Evolutionary conservation across 92 coral and sea anemone species (phyloP), one percentile per base, ranked within the genome.

Genomic region (Pocillopora meandrina): DNA sequence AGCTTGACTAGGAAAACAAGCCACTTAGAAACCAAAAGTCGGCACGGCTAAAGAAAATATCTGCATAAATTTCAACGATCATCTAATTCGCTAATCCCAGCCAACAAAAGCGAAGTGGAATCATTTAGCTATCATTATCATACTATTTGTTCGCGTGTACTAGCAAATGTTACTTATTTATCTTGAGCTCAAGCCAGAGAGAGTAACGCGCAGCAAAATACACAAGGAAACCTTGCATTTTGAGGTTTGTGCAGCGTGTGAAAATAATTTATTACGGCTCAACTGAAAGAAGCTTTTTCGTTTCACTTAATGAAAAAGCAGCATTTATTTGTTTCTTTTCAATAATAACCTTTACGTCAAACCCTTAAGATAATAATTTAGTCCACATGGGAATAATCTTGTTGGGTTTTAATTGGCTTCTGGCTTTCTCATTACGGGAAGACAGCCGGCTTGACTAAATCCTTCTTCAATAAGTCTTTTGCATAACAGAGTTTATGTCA

Each of bases 101-200:
- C 0, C 11, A 57, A 90, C 93, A 90, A 92, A 81, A 74, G 82
- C 72, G 70, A 73, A 79, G 87, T 75, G 71, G 59, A 70, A 72
- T 84, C 86, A 63, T 88, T 60, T 88, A 72, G 74, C 49, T 87
- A 84, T 87, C 89, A 79, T 87, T 90, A 82, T 82, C 76, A 65
- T 82, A 70, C 9, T 79, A 82, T 89, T 84, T 82, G 82, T 85
- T 85, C 74, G 77, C 84, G 84, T 56, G n/a, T 60, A n/a, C 21
- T 11, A 21, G 67, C 60, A 63, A 87, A 82, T 47, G 73, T 67
- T 69, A 76, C 71, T 71, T 65, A 36, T 84, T 84, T 79, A 84
- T 65, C 75, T 17, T 77, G 68, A 88, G 80, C 94, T 73, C 26
- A 0, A 68, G 31, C 76, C 13, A 21, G 47, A 68, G 42, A 58